Evolutionary conservation across 2,113 vertebrate genomes (phyloP).

Genomic region (Xenopus tropicalis): DNA sequence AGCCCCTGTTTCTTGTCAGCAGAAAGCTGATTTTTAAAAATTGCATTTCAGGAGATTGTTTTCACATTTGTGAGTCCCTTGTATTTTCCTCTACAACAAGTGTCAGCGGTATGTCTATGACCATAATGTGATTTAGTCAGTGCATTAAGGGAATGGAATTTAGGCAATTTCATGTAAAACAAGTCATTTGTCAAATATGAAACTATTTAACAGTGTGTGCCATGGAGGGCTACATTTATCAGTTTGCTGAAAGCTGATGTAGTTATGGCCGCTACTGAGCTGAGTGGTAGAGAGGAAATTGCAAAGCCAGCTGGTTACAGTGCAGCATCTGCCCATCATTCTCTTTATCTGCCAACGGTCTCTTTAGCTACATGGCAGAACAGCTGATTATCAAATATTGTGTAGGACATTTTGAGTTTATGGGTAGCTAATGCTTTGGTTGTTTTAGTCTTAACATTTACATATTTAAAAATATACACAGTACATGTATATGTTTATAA

Average conservation of each 20-base stretch:
- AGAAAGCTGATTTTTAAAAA: conserved; percentile 44
- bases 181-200: conserved; percentile 39
- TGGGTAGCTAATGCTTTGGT: no score
- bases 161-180: conserved; percentile 36
- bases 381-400: no score
- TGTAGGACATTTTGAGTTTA: no score
- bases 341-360: no score
- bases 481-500: no score
- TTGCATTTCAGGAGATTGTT: conserved; percentile 43
- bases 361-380: no score
- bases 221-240: conserved; percentile 35
- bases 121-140: conserved; percentile 40
- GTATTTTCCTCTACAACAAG: conserved; percentile 13
- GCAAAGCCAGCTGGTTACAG: no score
- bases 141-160: conserved; percentile 44
- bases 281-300: background rate
- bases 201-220: conserved; percentile 32
- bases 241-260: conserved; percentile 35
- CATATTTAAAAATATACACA: no score
- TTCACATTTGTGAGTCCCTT: conserved; percentile 41
- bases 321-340: no score
- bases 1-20: conserved; percentile 36
- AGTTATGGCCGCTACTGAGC: background rate
- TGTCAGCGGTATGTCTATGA: conserved; percentile 21
- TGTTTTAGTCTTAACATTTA: no score